phyloP scores from a whole-genome alignment of 1,140 invertebrate species.

The Alviniconcha marisindica region DNA sequence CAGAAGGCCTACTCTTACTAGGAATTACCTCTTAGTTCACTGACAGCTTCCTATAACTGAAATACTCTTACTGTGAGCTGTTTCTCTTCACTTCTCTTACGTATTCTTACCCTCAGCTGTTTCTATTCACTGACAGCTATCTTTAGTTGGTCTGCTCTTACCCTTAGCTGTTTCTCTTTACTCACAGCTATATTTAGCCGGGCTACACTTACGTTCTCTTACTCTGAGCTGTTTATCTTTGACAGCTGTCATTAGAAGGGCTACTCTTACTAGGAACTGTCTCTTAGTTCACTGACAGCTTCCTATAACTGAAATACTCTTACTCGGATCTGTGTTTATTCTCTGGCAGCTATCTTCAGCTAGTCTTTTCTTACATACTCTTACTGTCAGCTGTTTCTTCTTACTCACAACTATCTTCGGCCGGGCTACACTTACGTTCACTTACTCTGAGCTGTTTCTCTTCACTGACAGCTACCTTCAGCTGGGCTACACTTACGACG shows the following conservation, averaged over 20 bases:
- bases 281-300: no score
- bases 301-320: no score
- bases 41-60: no score
- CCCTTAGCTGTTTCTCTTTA: not conserved
- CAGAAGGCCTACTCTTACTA: conserved; percentile 40
- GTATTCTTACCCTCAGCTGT: no score
- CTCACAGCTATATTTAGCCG: not conserved
- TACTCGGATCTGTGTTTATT: no score
- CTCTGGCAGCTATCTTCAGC: no score
- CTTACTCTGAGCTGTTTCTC: no score
- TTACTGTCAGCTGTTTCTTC: not conserved
- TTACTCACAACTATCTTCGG: not conserved
- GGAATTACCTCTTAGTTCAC: no score
- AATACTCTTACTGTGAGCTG: conserved; percentile 42
- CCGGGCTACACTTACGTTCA: not conserved
- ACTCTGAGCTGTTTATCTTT: no score
- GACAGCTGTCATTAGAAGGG: conserved; percentile 26
- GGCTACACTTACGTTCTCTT: not conserved
- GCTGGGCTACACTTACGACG: conserved; percentile 44
- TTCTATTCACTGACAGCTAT: no score
- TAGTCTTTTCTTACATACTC: not conserved
- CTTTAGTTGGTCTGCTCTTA: not conserved
- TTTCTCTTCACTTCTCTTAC: not conserved
- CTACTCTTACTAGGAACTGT: conserved; percentile 41
- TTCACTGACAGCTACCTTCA: conserved; percentile 9